Evolutionary conservation across 2,797 vertebrate genomes (phyloP).

Genomic region (Poecile montanus): DNA sequence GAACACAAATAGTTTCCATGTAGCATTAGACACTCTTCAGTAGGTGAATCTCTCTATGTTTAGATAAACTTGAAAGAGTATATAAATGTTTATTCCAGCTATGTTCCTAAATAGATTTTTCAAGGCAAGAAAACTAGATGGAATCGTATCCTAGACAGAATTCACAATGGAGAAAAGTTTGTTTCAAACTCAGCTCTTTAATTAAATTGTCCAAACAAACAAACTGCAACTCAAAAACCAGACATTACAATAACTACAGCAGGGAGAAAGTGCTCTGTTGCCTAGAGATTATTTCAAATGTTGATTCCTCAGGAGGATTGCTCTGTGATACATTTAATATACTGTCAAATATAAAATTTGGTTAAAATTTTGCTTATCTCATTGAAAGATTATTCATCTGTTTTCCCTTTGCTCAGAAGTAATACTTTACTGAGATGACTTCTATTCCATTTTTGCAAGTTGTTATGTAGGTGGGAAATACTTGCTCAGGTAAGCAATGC

Average conservation of each 20-base stretch:
- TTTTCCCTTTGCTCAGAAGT: not conserved
- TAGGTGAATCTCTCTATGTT: not conserved
- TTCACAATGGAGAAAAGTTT: not conserved
- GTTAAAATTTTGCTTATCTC: conserved; percentile 17
- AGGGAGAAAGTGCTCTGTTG: not conserved
- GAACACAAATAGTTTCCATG: not conserved
- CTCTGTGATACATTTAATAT: not conserved
- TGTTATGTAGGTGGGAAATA: conserved; percentile 8
- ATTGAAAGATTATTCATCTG: not conserved
- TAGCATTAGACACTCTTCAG: not conserved
- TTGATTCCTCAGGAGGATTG: not conserved
- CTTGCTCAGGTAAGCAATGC: conserved; percentile 26
- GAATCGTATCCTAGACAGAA: not conserved
- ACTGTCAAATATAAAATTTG: not conserved
- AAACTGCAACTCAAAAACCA: not conserved
- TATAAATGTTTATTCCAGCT: not conserved
- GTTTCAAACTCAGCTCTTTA: not conserved
- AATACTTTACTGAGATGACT: not conserved
- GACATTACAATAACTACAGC: not conserved
- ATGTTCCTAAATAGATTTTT: not conserved
- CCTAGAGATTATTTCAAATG: not conserved
- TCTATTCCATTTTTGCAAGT: not conserved
- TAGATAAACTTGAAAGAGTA: not conserved
- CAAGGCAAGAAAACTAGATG: not conserved
- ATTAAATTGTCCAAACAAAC: not conserved